Base-by-base conservation (phyloP, 1,140 invertebrate species). In the Octopus bimaculoides region DNA sequence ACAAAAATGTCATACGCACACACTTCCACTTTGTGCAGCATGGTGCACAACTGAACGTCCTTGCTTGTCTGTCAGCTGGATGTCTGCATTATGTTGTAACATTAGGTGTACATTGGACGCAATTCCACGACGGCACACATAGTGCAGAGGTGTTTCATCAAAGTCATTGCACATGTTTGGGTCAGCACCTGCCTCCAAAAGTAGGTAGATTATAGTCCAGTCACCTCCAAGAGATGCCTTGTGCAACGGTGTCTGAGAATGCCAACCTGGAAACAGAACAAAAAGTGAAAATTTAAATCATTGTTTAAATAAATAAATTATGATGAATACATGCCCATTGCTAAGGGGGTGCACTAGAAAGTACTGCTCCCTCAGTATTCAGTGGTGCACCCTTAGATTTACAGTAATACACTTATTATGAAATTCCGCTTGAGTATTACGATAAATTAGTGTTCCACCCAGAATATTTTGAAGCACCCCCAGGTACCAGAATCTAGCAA, bases 81-180 rank as follows among this genome's bases (percentile, higher is more conserved):
- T 26, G 52, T 86, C 82, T 54, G 83, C 88, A 74, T 85, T 86
- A 80, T 81, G 81, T 73, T 88, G 81, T 41, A 85, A 54, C n/a
- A 89, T 75, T 5, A 87, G 77, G 71, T 88, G 82, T 52, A 88
- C 81, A 52, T 88, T 77, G 52, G 80, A 78, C 7, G 84, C 83
- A 17, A 83, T 80, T 6, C 88, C 88, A 80, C 87, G 74, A 73
- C 86, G 87, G 78, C 86, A 84, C 10, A 88, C 87, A 81, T 88
- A 89, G 77, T 87, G 87, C 6, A 89, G 74, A 17, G 88, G 85
- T 12, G 88, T 89, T 78, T 89, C 88, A 73, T 83, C 75, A 82
- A 84, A 87, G 55, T 87, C 84, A 82, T 88, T 89, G 4, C 56
- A 56, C 26, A 83, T 81, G 81, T 89, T 89, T 9, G 85, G 81